These are phyloP conservation scores for Cyphomyrmex costatus DNA, from an alignment of 1,140 invertebrate genomes.

Conservation along the genomic window DNA sequence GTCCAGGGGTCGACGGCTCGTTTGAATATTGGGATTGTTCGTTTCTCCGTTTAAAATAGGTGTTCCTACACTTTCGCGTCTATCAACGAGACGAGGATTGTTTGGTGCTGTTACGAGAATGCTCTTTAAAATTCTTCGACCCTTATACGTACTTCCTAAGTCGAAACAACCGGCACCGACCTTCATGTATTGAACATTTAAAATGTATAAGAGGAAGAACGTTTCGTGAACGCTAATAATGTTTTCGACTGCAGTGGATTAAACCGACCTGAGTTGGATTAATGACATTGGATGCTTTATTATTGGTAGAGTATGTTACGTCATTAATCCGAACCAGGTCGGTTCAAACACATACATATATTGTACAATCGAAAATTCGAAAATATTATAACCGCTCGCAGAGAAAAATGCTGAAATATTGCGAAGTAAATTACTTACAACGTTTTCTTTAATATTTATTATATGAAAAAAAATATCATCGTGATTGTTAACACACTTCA, in stretches of 20 bases:
- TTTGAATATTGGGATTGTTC: conserved; percentile 22
- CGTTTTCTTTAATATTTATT: too few relatives aligned
- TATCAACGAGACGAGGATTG: background rate
- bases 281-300: too few relatives aligned
- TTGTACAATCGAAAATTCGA: too few relatives aligned
- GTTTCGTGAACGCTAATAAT: background rate
- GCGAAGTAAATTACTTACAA: too few relatives aligned
- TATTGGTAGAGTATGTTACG: too few relatives aligned
- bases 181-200: background rate
- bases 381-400: too few relatives aligned
- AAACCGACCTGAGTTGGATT: too few relatives aligned
- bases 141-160: background rate
- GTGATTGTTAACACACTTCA: background rate
- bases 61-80: background rate
- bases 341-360: too few relatives aligned
- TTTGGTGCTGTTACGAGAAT: background rate
- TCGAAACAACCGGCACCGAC: background rate
- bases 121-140: background rate
- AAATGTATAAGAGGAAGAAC: background rate
- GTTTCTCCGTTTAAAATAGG: conserved; percentile 25
- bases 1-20: conserved; percentile 15
- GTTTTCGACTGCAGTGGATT: too few relatives aligned
- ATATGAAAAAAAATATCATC: too few relatives aligned
- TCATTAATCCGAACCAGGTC: too few relatives aligned
- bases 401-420: too few relatives aligned